Evolutionary conservation across 92 coral and sea anemone species (phyloP).

Genomic region (Isaurus tuberculatus): DNA sequence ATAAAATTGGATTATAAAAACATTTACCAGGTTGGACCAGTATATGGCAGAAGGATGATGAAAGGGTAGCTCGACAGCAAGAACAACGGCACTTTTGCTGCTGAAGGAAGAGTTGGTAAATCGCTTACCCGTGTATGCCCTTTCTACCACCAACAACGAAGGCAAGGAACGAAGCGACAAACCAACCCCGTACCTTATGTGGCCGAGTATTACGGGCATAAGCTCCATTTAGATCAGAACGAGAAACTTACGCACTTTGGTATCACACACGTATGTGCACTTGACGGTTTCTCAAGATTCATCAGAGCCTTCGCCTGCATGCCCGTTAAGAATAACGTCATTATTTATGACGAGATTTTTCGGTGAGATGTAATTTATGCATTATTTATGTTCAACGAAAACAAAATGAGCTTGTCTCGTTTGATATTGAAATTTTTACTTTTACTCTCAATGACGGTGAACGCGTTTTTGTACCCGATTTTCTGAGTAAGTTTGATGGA

Average conservation of each 20-base stretch:
- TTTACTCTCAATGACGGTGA: background rate
- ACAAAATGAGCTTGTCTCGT: background rate
- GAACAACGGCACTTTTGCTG: slow-evolving; percentile 43
- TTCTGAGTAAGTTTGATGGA: too few relatives aligned
- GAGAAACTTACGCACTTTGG: slow-evolving; percentile 48
- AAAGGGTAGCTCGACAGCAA: slow-evolving; percentile 59
- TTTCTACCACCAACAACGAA: slow-evolving; percentile 40
- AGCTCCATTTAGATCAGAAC: slow-evolving; percentile 60
- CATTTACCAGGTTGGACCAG: slow-evolving; percentile 71
- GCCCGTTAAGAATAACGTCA: slow-evolving; percentile 68
- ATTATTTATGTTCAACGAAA: background rate
- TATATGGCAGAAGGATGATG: slow-evolving; percentile 61
- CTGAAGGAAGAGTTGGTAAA: slow-evolving; percentile 51
- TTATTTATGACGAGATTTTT: slow-evolving; percentile 58
- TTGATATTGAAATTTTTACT: background rate
- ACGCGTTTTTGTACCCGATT: too few relatives aligned
- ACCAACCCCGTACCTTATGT: slow-evolving; percentile 53
- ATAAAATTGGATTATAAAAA: too few relatives aligned
- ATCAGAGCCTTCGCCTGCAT: slow-evolving; percentile 62
- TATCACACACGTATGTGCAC: slow-evolving; percentile 62
- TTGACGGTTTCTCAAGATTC: slow-evolving; percentile 63
- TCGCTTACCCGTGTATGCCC: slow-evolving; percentile 48
- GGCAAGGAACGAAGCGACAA: slow-evolving; percentile 50
- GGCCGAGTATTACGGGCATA: slow-evolving; percentile 59
- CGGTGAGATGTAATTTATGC: slow-evolving; percentile 34